phyloP scores from a whole-genome alignment of 1,140 invertebrate genomes.

The Microplitis mediator region DNA sequence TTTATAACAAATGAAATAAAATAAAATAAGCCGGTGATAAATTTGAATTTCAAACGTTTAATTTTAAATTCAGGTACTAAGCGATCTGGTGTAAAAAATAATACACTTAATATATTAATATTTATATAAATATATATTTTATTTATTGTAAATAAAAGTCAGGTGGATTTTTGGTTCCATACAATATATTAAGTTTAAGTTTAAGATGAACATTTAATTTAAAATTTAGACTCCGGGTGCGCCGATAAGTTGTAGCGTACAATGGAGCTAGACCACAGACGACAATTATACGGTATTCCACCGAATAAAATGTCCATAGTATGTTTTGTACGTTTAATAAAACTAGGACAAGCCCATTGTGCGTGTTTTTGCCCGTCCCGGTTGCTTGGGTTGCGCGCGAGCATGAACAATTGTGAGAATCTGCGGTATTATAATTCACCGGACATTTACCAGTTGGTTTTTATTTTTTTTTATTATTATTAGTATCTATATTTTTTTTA shows the following conservation, averaged over 20 bases:
- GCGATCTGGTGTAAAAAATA: too few species aligned
- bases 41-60: too few species aligned
- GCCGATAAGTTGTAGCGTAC: not conserved
- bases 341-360: conserved; percentile 14
- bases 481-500: not conserved
- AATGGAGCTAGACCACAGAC: not conserved
- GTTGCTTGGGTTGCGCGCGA: conserved; percentile 1
- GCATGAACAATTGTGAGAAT: conserved; percentile 13
- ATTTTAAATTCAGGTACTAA: too few species aligned
- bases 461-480: conserved; percentile 1
- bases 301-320: not conserved
- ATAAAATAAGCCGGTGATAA: too few species aligned
- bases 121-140: too few species aligned
- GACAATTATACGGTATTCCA: not conserved
- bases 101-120: too few species aligned
- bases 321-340: not conserved
- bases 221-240: too few species aligned
- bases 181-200: too few species aligned
- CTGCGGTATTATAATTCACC: not conserved
- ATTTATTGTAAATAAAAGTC: too few species aligned
- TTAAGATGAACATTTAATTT: too few species aligned
- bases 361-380: conserved; percentile 1
- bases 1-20: too few species aligned
- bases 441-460: not conserved
- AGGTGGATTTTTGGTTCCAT: too few species aligned